Evolutionary conservation across 2,888 invertebrate species (phyloP), one percentile per base, ranked within the genome.

Genomic region (Hydrotaea diabolus): DNA sequence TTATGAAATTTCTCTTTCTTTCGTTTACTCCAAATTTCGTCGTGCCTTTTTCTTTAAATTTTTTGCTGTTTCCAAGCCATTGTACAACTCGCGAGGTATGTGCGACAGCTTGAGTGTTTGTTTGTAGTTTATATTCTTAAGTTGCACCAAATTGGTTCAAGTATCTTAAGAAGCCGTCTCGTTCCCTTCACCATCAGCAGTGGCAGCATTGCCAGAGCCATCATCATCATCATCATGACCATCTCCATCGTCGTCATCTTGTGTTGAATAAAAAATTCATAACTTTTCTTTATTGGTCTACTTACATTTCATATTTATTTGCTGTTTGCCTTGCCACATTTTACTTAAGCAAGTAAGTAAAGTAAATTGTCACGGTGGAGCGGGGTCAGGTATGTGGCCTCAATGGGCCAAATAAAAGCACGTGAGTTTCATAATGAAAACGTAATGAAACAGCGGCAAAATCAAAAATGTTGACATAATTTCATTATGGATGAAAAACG

Each of bases 1-100:
- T 26, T n/a, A 26, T 26, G 19, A 23, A n/a, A n/a, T 66, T 66
- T 66, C 19, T 2, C 17, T 39, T 36, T 62, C 36, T 79, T 79
- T 31, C 39, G 23, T 79, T 36, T 43, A 74, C 11, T 76, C 43
- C 13, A 66, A 21, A 31, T 9, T 46, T 21, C 46, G 69, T 62
- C 57, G 71, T 76, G 80, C 76, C 57, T 75, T 69, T 80, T 80
- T 75, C 39, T 76, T 76, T 76, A 76, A 23, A 64, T 72, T 64
- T 72, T 39, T 77, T 31, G 31, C 31, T 31, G 21, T 4, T 62
- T 43, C 15, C 49, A 8, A 66, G 11, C 62, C 2, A 64, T 36
- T 36, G n/a, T 17, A 69, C 46, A 13, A 69, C 0, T 69, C 39
- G 19, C 19, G n/a, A n/a, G 15, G 39, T 31, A 39, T 66, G 43